Evolutionary conservation across 1,140 invertebrate species (phyloP).

Genomic region (Lucilia cuprina): DNA sequence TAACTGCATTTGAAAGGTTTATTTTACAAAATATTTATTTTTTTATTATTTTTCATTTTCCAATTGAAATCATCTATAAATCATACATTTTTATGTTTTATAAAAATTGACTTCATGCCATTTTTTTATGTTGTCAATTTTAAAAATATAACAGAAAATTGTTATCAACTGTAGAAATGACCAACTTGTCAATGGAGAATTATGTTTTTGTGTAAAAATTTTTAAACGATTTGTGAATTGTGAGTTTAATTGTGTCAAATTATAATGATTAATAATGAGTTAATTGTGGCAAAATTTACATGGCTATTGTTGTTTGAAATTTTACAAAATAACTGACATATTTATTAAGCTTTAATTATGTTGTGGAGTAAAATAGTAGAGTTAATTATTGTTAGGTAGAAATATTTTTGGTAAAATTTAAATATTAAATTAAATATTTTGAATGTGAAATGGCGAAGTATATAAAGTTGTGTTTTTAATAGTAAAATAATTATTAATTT

Average conservation of each 20-base stretch:
- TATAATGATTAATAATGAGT: slow-evolving; percentile 1
- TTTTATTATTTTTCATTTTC: not conserved
- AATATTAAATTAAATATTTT: no score
- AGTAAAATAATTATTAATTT: no score
- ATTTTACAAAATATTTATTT: not conserved
- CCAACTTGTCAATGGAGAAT: not conserved
- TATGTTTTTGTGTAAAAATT: not conserved
- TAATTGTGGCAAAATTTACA: not conserved
- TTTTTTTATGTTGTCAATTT: not conserved
- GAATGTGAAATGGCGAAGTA: no score
- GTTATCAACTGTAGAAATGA: not conserved
- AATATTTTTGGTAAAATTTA: no score
- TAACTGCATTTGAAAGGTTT: not conserved
- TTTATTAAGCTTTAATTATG: no score
- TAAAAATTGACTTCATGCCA: not conserved
- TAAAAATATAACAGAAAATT: not conserved
- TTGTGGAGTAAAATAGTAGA: no score
- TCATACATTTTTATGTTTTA: slow-evolving; percentile 1
- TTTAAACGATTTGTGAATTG: not conserved
- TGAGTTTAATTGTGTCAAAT: not conserved
- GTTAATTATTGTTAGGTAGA: no score
- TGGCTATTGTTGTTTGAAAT: no score
- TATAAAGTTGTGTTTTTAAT: no score
- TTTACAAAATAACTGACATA: no score
- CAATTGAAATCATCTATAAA: slow-evolving; percentile 1